Percentiles rank a stretch among this genome's conserved stretches.
Evolutionary conservation across 1,140 invertebrate genomes (phyloP).

Genomic region (Bicyclus anynana): DNA sequence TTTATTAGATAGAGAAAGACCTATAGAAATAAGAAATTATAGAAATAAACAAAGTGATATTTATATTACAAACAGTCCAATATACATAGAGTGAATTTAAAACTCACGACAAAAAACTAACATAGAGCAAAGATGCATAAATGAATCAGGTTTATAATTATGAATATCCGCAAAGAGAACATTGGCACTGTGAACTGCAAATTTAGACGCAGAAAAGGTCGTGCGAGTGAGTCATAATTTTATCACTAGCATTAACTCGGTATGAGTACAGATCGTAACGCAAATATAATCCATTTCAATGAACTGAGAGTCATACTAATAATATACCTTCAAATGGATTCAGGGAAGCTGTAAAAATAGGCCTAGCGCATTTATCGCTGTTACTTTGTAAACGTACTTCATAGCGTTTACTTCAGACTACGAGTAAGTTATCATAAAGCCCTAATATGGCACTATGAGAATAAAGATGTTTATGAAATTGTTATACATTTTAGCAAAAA

Average conservation of each 20-base stretch:
- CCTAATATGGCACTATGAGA: no score
- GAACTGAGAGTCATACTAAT: neutral
- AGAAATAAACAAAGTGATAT: no score
- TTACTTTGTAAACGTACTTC: neutral
- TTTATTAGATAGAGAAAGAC: no score
- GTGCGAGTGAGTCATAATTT: conserved; percentile 49
- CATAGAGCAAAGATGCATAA: neutral
- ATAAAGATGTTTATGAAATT: no score
- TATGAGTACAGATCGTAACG: neutral
- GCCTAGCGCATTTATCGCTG: neutral
- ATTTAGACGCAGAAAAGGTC: conserved; percentile 63
- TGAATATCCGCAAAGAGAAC: conserved; percentile 30
- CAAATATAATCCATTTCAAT: conserved; percentile 5
- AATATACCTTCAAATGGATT: neutral
- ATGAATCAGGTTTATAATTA: neutral
- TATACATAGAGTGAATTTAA: no score
- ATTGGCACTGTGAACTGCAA: conserved; percentile 46
- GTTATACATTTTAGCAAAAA: no score
- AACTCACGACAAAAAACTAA: neutral
- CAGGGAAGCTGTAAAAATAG: neutral
- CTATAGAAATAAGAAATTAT: no score
- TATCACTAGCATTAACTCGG: conserved; percentile 7
- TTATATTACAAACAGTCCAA: no score
- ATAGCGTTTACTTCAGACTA: no score
- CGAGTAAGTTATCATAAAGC: no score